Base-by-base conservation (phyloP, 2,888 invertebrate genomes). In the Dasysyrphus tricinctus region DNA sequence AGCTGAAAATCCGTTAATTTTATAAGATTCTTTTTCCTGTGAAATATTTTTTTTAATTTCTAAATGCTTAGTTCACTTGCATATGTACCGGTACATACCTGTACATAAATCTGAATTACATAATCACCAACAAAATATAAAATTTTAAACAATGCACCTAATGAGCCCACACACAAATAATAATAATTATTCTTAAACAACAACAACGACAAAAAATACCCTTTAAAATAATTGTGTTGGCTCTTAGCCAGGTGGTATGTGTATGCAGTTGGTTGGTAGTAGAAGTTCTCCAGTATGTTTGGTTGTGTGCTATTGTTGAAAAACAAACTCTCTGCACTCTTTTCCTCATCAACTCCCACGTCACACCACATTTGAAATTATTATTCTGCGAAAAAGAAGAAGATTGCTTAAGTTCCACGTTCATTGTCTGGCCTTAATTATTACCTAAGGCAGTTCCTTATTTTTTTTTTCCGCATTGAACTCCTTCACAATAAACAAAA, bases 401-500 rank as follows among this genome's bases (percentile, higher is more conserved):
- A 67, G 47, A 73, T 34, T 54, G 14, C 32, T 63, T 56, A 42
- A 44, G 57, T 57, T 77, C 37, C 47, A 81, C 77, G 70, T 78
- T 73, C 37, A 34, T 73, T 84, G 67, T 76, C 80, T 80, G 51
- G 77, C 56, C 24, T 81, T 78, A 85, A 74, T 81, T 81, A 70
- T 67, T 65, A 34, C 75, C 65, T 11, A 32, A 63, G 61, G 77
- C 63, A 78, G 73, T 70, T 73, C 67, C 65, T 73, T 56, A 63
- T 29, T 54, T 54, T 70, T 29, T 69, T 47, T 34, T 5, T 44
- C 39, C 37, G 56, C 54, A 67, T 32, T 49, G 34, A 61, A 69
- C 61, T 61, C 24, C 16, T 59, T 42, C 32, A 37, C 19, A 65
- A 19, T 19, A 29, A 39, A 32, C 32, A 32, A 32, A 32, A 32